Evolutionary conservation across 2,797 vertebrate species (phyloP).

Genomic region (Squalus acanthias): DNA sequence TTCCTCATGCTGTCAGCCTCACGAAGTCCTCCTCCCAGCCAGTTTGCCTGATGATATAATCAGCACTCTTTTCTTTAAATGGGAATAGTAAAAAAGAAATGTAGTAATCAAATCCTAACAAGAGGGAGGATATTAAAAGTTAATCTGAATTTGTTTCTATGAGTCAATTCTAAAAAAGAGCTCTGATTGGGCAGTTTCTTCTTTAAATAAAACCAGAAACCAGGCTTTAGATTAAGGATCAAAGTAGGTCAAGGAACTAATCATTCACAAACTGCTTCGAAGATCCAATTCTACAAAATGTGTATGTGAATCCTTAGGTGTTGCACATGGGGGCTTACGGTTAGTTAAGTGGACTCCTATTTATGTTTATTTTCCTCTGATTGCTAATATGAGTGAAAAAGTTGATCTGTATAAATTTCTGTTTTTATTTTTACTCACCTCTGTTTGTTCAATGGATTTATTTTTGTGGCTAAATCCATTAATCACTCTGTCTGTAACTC

Average conservation of each 20-base stretch:
- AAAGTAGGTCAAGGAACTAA: not conserved
- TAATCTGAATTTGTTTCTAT: not conserved
- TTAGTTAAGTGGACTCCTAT: not conserved
- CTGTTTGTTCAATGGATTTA: not conserved
- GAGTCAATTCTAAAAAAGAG: not conserved
- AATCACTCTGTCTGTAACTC: not conserved
- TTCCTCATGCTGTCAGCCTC: not conserved
- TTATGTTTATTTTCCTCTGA: not conserved
- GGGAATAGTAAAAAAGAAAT: not conserved
- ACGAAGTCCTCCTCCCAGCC: too few species aligned
- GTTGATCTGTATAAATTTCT: not conserved
- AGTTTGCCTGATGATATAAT: not conserved
- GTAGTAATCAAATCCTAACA: too few species aligned
- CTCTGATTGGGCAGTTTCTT: not conserved
- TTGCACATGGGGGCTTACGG: not conserved
- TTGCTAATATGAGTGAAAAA: not conserved
- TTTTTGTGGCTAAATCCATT: not conserved
- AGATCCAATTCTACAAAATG: not conserved
- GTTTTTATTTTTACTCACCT: not conserved
- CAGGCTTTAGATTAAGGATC: not conserved
- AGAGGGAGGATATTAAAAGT: not conserved
- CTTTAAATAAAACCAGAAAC: not conserved
- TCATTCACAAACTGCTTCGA: not conserved
- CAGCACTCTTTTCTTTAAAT: not conserved
- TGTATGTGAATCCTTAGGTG: not conserved